Percentiles rank a stretch among this genome's conserved stretches.
These are phyloP conservation scores for Elysia crispata DNA, from an alignment of 2,888 invertebrate genomes.

Conservation along the genomic window DNA sequence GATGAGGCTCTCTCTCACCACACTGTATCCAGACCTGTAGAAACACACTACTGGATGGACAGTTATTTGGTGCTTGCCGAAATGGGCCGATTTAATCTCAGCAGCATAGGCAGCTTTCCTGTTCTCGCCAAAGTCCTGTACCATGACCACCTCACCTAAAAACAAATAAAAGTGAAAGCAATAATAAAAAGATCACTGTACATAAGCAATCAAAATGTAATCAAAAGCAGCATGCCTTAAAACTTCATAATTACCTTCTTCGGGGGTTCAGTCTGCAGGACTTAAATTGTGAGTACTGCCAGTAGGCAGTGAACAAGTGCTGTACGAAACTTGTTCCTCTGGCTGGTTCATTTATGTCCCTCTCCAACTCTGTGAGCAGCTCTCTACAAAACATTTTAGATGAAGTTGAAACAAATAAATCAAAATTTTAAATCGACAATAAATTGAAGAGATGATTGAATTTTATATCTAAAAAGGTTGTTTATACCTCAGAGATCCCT, in stretches of 20 bases:
- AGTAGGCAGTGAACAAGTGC: not conserved
- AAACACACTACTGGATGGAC: constrained; percentile 26
- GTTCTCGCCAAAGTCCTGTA: constrained; percentile 33
- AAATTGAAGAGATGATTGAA: too few relatives aligned
- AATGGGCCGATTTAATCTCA: constrained; percentile 36
- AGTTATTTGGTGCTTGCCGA: constrained; percentile 28
- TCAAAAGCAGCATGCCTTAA: too few relatives aligned
- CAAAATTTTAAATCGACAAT: too few relatives aligned
- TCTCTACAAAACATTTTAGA: too few relatives aligned
- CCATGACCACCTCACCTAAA: not conserved
- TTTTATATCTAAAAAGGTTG: too few relatives aligned
- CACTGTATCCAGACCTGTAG: not conserved
- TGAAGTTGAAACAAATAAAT: too few relatives aligned
- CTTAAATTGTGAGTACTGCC: not conserved
- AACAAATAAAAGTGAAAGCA: not conserved
- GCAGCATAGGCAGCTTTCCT: constrained; percentile 14
- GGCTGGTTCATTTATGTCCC: too few relatives aligned
- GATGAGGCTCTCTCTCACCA: constrained; percentile 17
- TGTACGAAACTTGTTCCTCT: not conserved
- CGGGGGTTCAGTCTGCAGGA: not conserved
- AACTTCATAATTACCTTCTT: not conserved
- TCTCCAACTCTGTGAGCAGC: too few relatives aligned
- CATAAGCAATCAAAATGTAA: too few relatives aligned
- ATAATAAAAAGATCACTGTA: not conserved
- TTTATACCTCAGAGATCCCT: too few relatives aligned